Evolutionary conservation across 2,113 vertebrate genomes (phyloP).

Genomic region (Falco punctatus): DNA sequence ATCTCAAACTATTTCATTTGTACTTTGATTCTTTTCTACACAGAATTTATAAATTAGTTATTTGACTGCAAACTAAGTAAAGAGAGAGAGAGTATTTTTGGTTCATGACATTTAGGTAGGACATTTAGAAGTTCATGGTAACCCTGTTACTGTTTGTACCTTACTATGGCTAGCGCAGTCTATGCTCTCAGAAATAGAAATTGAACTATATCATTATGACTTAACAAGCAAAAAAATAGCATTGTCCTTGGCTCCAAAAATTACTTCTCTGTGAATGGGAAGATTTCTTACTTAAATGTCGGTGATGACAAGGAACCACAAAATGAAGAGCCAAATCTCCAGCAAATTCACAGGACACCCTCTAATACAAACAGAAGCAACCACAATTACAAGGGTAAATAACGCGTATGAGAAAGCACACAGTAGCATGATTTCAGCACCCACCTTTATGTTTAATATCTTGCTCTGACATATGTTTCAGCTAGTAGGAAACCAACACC

Average conservation of each 20-base stretch:
- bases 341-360: neutral
- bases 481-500: neutral
- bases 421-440: neutral
- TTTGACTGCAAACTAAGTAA: neutral
- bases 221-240: neutral
- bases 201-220: neutral
- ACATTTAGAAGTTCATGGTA: neutral
- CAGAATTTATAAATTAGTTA: neutral
- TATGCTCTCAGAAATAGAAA: neutral
- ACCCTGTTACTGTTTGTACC: neutral
- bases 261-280: neutral
- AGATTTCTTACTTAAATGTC: neutral
- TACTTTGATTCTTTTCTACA: neutral
- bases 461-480: neutral
- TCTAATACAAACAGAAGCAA: neutral
- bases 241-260: neutral
- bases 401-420: neutral
- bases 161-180: neutral
- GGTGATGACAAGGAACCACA: neutral
- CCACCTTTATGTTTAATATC: neutral
- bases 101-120: neutral
- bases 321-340: neutral
- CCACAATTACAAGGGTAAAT: neutral
- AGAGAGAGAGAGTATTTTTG: neutral
- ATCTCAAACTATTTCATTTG: neutral